Evolutionary conservation across 2,113 vertebrate genomes (phyloP).

Genomic region (Ibidorhyncha struthersii): DNA sequence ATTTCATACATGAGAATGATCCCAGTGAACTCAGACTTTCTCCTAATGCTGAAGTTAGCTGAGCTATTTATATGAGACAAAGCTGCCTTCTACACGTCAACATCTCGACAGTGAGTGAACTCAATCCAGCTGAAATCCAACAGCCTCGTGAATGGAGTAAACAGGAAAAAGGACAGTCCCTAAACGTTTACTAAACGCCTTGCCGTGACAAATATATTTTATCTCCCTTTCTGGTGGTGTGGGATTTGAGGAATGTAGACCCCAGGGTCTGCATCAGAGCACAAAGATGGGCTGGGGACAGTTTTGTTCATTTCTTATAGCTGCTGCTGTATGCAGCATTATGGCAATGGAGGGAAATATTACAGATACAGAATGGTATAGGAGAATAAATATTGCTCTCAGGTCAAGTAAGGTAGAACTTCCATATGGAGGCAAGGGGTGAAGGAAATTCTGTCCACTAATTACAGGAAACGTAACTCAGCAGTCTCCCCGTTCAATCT

Average conservation of each 20-base stretch:
- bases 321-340: background rate
- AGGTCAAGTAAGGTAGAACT: background rate
- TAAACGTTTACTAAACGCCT: background rate
- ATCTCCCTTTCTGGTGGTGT: background rate
- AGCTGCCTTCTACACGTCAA: background rate
- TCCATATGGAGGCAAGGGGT: background rate
- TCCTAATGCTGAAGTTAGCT: background rate
- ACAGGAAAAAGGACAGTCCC: background rate
- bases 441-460: background rate
- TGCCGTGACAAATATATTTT: background rate
- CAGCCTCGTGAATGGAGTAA: background rate
- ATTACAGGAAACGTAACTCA: background rate
- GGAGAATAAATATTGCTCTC: background rate
- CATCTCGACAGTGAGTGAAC: background rate
- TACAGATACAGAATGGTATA: background rate
- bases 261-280: background rate
- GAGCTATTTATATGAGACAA: background rate
- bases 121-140: background rate
- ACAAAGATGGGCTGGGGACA: background rate
- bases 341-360: background rate
- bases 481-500: background rate
- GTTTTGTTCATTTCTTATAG: background rate
- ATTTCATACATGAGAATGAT: background rate
- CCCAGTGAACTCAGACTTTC: background rate
- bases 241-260: background rate